Evolutionary conservation across 2,888 invertebrate species (phyloP).

Genomic region (Ophioninae sp.): DNA sequence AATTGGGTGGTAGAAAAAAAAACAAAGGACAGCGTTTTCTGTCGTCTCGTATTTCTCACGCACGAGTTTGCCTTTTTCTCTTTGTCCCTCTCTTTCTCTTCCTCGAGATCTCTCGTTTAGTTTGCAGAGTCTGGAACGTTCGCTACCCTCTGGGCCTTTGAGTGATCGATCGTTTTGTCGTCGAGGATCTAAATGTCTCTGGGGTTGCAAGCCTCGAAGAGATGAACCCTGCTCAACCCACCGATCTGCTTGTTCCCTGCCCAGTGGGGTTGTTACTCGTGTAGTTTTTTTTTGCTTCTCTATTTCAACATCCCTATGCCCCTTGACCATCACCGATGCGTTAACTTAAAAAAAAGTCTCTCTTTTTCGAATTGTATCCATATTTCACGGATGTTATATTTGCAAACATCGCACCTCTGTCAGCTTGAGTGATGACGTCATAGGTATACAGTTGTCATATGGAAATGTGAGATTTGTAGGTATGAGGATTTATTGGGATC

Average conservation of each 20-base stretch:
- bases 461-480: constrained; percentile 27
- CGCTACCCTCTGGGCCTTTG: constrained; percentile 50
- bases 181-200: constrained; percentile 53
- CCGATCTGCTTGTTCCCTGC: constrained; percentile 57
- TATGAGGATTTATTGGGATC: constrained; percentile 9
- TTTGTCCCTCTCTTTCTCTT: constrained; percentile 66
- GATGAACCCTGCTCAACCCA: constrained; percentile 48
- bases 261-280: constrained; percentile 58
- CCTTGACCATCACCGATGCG: constrained; percentile 53
- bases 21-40: constrained; percentile 54
- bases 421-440: constrained; percentile 72
- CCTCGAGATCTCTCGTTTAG: constrained; percentile 55
- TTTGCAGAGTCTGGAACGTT: constrained; percentile 59
- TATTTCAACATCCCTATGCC: constrained; percentile 60
- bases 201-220: constrained; percentile 59
- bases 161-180: constrained; percentile 63
- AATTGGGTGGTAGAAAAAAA: constrained; percentile 30
- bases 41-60: constrained; percentile 77
- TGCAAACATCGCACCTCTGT: constrained; percentile 65
- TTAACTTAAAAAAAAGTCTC: constrained; percentile 20
- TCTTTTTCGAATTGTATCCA: constrained; percentile 69
- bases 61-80: constrained; percentile 69
- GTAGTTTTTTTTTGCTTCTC: constrained; percentile 57
- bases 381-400: constrained; percentile 74
- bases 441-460: constrained; percentile 16